Base-by-base conservation (phyloP, 1,140 invertebrate species). In the Frieseomelitta varia region DNA sequence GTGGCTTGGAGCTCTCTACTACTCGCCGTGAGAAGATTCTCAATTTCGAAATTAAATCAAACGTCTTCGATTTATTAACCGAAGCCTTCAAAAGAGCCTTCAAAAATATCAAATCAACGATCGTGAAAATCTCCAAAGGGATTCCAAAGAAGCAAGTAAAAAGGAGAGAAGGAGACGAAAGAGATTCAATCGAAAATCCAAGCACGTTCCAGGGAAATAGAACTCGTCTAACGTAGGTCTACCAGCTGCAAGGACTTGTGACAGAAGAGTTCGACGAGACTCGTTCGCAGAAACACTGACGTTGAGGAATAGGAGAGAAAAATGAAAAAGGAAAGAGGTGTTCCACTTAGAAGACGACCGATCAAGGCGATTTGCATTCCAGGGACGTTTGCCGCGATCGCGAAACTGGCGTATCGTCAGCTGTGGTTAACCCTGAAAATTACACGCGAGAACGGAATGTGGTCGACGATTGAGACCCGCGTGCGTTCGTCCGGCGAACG, bases 341-440 rank as follows among this genome's bases (percentile, higher is more conserved):
- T 84, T 87, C 86, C 67, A 78, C 73, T 87, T 88, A 85, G 76
- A 55, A 85, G 76, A 55, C 56, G n/a, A 24, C 67, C 86, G 61
- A 88, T 88, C 87, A 88, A 88, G 84, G 86, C 73, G 58, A 88
- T 88, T 87, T 85, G 86, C 87, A 90, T 88, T 88, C 87, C 76
- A 76, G 77, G 68, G 82, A 81, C 65, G 81, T 86, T 74, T 51
- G 85, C 51, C 58, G 58, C 81, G 76, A 80, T 87, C 69, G 71
- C 86, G 69, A 87, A 88, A 87, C 87, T 84, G 73, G 76, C 78
- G 58, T 87, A 84, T 87, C 79, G 74, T 85, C 78, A 78, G 65
- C 71, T 85, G 87, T 75, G 87, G 87, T 88, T 88, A 88, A 88
- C 87, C 87, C 87, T 88, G 87, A 88, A 88, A 88, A 88, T 88